These are phyloP conservation scores for Scaptomyza pallida DNA, from an alignment of 1,140 invertebrate species.

Conservation along the genomic window DNA sequence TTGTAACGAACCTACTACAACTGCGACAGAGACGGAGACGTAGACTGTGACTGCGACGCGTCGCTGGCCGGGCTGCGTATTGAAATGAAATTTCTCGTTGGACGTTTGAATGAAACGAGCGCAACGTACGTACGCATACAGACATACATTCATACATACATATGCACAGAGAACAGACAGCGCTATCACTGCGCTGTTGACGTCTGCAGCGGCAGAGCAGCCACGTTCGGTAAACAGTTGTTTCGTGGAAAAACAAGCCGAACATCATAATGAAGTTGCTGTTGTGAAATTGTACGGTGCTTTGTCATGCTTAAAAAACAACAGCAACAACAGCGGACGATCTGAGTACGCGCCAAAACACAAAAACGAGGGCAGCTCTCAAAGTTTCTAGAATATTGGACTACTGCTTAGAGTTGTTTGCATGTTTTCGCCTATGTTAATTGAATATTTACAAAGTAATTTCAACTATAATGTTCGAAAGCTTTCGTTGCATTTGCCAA, in stretches of 20 bases:
- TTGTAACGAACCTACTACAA: conserved; percentile 68
- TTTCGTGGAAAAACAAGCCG: conserved; percentile 82
- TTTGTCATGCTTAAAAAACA: conserved; percentile 78
- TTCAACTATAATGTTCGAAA: neutral
- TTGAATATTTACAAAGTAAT: neutral
- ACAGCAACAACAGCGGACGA: conserved; percentile 58
- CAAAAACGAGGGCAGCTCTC: conserved; percentile 39
- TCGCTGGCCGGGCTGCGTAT: conserved; percentile 56
- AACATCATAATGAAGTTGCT: conserved; percentile 80
- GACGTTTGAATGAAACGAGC: conserved; percentile 74
- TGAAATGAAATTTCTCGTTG: conserved; percentile 76
- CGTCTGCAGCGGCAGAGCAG: conserved; percentile 47
- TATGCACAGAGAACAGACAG: conserved; percentile 32
- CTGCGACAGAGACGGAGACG: conserved; percentile 37
- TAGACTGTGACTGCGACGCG: conserved; percentile 43
- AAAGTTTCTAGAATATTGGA: neutral
- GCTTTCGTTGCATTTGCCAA: neutral
- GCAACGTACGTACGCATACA: conserved; percentile 39
- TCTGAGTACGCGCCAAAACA: conserved; percentile 76
- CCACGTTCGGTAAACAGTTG: conserved; percentile 74
- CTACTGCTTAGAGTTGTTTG: neutral
- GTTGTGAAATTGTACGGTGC: conserved; percentile 82
- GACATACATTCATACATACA: neutral
- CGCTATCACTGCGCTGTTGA: conserved; percentile 35
- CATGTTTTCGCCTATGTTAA: neutral